These are phyloP conservation scores for Petrocephalus schoutedeni DNA, from an alignment of 2,797 vertebrate species.

Conservation along the genomic window DNA sequence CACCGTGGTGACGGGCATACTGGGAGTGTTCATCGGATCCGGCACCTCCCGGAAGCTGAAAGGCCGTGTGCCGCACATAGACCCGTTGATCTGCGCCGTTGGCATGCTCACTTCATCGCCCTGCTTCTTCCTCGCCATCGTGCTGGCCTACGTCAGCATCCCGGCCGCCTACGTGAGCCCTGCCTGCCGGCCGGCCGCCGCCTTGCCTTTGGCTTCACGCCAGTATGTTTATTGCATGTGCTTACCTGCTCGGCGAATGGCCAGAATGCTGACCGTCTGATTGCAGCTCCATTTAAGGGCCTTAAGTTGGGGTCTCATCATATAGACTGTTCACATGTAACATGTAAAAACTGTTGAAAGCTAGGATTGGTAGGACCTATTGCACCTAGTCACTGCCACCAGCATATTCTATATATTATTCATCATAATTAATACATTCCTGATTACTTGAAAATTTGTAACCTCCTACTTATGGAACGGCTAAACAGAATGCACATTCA, in stretches of 20 bases:
- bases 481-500: too few species aligned
- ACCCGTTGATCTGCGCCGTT: conserved; percentile 79
- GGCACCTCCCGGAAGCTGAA: conserved; percentile 61
- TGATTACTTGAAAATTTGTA: too few species aligned
- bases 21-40: conserved; percentile 73
- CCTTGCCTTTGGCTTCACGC: not conserved
- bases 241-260: not conserved
- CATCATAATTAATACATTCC: too few species aligned
- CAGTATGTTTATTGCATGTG: not conserved
- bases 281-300: not conserved
- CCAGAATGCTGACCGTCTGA: not conserved
- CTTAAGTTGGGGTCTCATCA: not conserved
- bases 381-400: too few species aligned
- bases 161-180: conserved; percentile 73
- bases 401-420: too few species aligned
- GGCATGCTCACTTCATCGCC: conserved; percentile 73
- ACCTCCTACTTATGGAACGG: too few species aligned
- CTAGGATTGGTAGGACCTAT: not conserved
- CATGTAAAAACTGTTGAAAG: not conserved
- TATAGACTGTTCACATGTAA: not conserved
- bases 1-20: conserved; percentile 71
- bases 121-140: conserved; percentile 70
- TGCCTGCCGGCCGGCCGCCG: too few species aligned
- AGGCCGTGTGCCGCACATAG: conserved; percentile 63
- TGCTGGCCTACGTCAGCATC: conserved; percentile 67